Evolutionary conservation across 2,888 invertebrate species (phyloP).

Genomic region (Melanargia galathea): DNA sequence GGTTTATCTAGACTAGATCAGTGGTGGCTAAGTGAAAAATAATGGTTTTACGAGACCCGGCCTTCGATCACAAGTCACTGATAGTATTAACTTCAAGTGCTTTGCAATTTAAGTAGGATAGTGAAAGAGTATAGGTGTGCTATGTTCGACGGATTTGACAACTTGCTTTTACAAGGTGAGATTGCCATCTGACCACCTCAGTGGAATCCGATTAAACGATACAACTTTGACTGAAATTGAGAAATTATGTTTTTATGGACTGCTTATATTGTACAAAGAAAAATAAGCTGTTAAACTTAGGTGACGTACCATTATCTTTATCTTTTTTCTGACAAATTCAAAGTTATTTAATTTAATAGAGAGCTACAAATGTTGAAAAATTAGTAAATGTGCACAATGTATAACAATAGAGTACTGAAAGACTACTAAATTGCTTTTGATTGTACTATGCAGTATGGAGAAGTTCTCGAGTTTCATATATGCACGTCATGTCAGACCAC

Average conservation of each 20-base stretch:
- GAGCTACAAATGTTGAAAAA: no score
- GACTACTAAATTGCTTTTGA: conserved; percentile 21
- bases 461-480: conserved; percentile 13
- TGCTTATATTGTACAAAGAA: background rate
- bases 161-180: background rate
- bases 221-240: background rate
- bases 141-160: conserved; percentile 12
- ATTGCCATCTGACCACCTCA: background rate
- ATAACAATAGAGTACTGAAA: conserved; percentile 2
- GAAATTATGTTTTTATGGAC: background rate
- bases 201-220: background rate
- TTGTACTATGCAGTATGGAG: conserved; percentile 24
- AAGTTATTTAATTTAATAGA: no score
- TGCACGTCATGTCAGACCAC: background rate
- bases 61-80: conserved; percentile 32
- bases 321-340: background rate
- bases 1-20: conserved; percentile 38
- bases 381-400: background rate
- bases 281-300: background rate
- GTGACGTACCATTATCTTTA: no score
- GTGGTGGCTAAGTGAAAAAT: conserved; percentile 42
- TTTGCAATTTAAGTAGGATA: conserved; percentile 33
- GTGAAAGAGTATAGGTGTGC: conserved; percentile 25
- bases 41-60: conserved; percentile 35
- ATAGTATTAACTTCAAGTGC: conserved; percentile 36